Conservation (phyloP, 1,140 invertebrate genomes). For the Argopecten irradians region DNA sequence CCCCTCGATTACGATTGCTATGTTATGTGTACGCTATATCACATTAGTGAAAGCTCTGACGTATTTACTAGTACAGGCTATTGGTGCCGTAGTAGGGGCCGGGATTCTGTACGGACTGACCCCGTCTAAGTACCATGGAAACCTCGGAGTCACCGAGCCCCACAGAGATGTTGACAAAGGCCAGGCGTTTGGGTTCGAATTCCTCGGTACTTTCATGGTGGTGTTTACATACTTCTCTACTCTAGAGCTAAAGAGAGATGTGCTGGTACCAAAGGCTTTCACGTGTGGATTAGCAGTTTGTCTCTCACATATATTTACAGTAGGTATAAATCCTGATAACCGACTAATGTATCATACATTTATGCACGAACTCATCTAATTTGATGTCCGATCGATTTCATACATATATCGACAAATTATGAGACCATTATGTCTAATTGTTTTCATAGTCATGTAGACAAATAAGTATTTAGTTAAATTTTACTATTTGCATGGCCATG, state of each 20-base stretch:
- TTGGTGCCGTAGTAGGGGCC: constrained; percentile 62
- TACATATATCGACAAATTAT: too few relatives aligned
- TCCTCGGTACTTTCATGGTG: constrained; percentile 90
- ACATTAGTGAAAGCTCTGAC: constrained; percentile 84
- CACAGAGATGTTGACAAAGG: constrained; percentile 52
- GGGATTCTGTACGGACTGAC: constrained; percentile 65
- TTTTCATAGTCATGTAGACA: too few relatives aligned
- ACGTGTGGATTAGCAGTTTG: constrained; percentile 41
- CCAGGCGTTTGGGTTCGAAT: constrained; percentile 90
- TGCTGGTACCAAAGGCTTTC: constrained; percentile 27
- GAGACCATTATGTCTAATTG: too few relatives aligned
- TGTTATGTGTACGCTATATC: constrained; percentile 84
- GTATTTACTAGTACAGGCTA: constrained; percentile 65
- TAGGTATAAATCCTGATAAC: constrained; percentile 34
- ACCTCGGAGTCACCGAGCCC: constrained; percentile 54
- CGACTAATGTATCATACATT: too few relatives aligned
- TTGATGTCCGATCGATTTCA: too few relatives aligned
- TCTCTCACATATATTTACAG: constrained; percentile 44
- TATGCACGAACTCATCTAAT: too few relatives aligned
- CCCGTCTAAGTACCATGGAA: constrained; percentile 48
- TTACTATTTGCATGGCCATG: too few relatives aligned
- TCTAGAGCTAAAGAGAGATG: constrained; percentile 80
- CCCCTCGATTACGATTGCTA: constrained; percentile 66
- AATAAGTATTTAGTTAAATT: too few relatives aligned
- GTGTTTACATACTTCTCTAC: constrained; percentile 91